phyloP scores from a whole-genome alignment of 2,113 vertebrate species.

The Limnothrissa miodon region DNA sequence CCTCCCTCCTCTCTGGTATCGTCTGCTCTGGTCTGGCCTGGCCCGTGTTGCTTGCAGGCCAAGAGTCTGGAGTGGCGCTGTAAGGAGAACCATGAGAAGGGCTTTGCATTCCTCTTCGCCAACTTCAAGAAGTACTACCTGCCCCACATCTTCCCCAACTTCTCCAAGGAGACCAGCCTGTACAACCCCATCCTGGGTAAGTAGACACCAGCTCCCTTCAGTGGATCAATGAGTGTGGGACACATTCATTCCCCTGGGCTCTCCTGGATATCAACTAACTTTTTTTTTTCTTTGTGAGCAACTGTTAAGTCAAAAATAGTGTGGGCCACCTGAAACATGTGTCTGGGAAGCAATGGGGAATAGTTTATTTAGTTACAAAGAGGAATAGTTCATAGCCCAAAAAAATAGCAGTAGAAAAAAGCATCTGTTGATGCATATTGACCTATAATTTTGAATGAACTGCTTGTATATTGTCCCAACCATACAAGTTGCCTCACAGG shows the following conservation, averaged over 20 bases:
- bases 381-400: neutral
- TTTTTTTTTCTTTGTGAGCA: neutral
- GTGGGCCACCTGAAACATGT: neutral
- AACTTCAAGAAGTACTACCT: slow-evolving; percentile 99
- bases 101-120: slow-evolving; percentile 96
- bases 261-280: neutral
- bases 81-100: slow-evolving; percentile 97
- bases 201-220: slow-evolving; percentile 37
- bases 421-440: neutral
- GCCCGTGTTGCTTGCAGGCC: slow-evolving; percentile 74
- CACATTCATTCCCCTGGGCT: neutral
- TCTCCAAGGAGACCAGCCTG: slow-evolving; percentile 93
- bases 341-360: too few species aligned
- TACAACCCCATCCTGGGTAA: slow-evolving; percentile 94
- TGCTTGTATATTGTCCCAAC: too few species aligned
- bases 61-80: slow-evolving; percentile 98
- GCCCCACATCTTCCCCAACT: slow-evolving; percentile 97
- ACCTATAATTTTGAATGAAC: neutral
- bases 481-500: too few species aligned
- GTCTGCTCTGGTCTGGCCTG: neutral
- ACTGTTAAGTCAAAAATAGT: neutral
- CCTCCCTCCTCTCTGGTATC: neutral
- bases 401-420: too few species aligned
- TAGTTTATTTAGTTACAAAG: neutral
- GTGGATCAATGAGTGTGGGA: neutral